Base-by-base conservation (phyloP, 2,888 invertebrate species). In the Macrostomum cliftonense region DNA sequence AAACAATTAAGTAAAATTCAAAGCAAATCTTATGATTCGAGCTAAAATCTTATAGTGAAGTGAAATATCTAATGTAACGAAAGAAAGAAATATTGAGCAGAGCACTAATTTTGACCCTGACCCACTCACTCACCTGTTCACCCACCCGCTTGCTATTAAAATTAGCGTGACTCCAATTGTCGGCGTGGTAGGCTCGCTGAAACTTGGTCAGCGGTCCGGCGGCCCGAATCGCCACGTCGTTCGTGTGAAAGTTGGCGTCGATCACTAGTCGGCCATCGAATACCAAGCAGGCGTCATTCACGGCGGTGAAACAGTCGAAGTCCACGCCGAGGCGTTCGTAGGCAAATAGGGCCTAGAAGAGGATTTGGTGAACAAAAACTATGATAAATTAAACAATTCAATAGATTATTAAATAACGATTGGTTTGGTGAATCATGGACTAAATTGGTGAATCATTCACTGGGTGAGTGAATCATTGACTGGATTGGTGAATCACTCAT, bases 121-220 rank as follows among this genome's bases (percentile, higher is more conserved):
- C n/a, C n/a, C n/a, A n/a, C n/a, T n/a, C n/a, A n/a, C 48, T 46
- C 46, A 61, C 58, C 52, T 61, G 56, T 17, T 62, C 59, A 39
- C 70, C 70, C 14, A 70, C 63, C 60, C 67, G 68, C 52, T 67
- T 69, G 16, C 67, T 67, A 58, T 67, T 70, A 55, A 66, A 69
- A 55, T 62, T 63, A 38, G 60, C 58, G 52, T 71, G 70, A 12
- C 62, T 60, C 67, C 66, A 67, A 19, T 63, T 59, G 43, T 68
- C 68, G 21, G 65, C 63, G 54, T 70, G 65, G 56, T 70, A 71
- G 38, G 59, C 60, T 16, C 71, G 55, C 57, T 67, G 62, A 59
- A 61, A 71, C 55, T 70, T 71, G 13, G 70, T 71, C 45, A 68
- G 50, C 1, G 68, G 59, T 13, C 71, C 71, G 12, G 68, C 70